A percentile compares a stretch with the other conserved stretches of the same genome.
Evolutionary conservation across 2,888 invertebrate species (phyloP).

Genomic region (Lasioglossum marginatum): DNA sequence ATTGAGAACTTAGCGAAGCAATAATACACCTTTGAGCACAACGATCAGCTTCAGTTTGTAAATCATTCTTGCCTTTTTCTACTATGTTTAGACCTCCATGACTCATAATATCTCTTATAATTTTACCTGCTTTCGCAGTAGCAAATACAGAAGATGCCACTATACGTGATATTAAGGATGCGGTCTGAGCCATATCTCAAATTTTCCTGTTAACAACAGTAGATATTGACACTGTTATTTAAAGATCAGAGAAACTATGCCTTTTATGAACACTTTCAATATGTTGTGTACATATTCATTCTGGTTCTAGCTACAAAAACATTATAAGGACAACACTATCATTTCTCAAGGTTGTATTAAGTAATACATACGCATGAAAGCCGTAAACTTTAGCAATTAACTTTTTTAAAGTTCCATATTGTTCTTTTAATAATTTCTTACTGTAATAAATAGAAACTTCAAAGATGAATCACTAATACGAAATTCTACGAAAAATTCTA

Average conservation of each 20-base stretch:
- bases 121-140: conserved; percentile 93
- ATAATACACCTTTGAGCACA: conserved; percentile 97
- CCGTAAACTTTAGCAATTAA: neutral
- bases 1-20: conserved; percentile 93
- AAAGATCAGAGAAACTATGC: neutral
- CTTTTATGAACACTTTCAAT: conserved; percentile 18
- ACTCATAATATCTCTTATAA: conserved; percentile 95
- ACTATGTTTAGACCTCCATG: conserved; percentile 96
- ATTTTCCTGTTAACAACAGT: neutral
- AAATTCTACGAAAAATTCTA: neutral
- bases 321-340: conserved; percentile 19
- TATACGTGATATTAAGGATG: conserved; percentile 89
- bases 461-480: neutral
- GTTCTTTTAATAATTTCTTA: neutral
- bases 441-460: neutral
- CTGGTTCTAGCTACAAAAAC: conserved; percentile 18
- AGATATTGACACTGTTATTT: neutral
- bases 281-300: neutral
- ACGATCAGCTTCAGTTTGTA: conserved; percentile 99
- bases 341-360: conserved; percentile 37
- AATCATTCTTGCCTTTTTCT: conserved; percentile 97
- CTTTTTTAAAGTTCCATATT: conserved; percentile 4
- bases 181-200: conserved; percentile 87
- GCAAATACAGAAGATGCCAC: conserved; percentile 92
- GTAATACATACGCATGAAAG: neutral